Base-by-base conservation (phyloP, 2,888 invertebrate species). In the Nesidiocoris tenuis region DNA sequence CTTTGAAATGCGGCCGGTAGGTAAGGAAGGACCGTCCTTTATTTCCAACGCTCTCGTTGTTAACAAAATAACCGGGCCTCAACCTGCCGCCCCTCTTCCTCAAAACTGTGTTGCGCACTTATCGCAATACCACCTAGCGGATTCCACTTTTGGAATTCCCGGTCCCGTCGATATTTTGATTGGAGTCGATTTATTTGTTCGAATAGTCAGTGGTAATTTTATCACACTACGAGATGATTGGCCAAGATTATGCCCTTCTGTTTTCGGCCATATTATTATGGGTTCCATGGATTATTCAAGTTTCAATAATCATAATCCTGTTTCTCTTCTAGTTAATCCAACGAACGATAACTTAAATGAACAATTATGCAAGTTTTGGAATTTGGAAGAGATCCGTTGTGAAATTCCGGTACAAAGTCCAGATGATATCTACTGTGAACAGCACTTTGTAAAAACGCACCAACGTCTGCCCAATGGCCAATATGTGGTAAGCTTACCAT, bases 231-330 rank as follows among this genome's bases (percentile, higher is more conserved):
- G 12, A 3, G 39, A 39, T 23, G 16, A 23, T 23, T 64, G 23
- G 9, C 64, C 64, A 2, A 63, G 24, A 24, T 17, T 64, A 22
- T 64, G n/a, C 17, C 64, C 64, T 9, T 22, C 64, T n/a, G 16
- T 64, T 22, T 64, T 64, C 9, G 64, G 64, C 7, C 22, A 64
- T 64, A 24, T 64, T 1, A 24, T 64, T 1, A 64, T 64, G 61
- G 61, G 61, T 18, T 22, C 59, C n/a, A 61, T 9, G 17, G 18
- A 9, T 61, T 1, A 16, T 12, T 22, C 61, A 2, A n/a, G 18
- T 19, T 1, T 18, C 1, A 21, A 16, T 9, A 61, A 61, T 61
- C 2, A 61, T 19, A 7, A 22, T 18, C 12, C 19, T 21, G 24
- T 12, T n/a, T n/a, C 64, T 21, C 24, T 17, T 24, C 5, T 17